Evolutionary conservation across 1,140 invertebrate species (phyloP).

Genomic region (Drosophila novamexicana): DNA sequence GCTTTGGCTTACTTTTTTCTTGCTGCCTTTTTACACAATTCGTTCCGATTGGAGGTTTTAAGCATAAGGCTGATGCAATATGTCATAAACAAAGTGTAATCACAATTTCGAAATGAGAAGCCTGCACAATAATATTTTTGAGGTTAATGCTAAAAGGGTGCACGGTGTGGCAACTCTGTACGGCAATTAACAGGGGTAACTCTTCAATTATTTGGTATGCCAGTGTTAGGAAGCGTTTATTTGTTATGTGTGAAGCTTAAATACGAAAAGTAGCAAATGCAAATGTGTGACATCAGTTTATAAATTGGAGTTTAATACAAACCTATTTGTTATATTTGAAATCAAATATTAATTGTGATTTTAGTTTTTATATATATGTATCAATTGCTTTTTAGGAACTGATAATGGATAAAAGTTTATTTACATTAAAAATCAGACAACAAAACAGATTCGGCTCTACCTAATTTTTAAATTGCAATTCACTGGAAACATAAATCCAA

Average conservation of each 20-base stretch:
- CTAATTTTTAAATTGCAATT: constrained; percentile 1
- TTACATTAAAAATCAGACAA: background rate
- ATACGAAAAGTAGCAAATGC: no score
- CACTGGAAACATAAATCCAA: constrained; percentile 5
- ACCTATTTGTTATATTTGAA: no score
- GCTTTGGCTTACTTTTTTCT: constrained; percentile 21
- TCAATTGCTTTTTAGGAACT: no score
- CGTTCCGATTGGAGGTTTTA: background rate
- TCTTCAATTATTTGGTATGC: background rate
- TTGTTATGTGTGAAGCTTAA: no score
- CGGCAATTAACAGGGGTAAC: no score
- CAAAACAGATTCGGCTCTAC: background rate
- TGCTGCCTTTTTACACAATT: constrained; percentile 8
- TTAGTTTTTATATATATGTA: no score
- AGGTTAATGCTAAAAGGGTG: background rate
- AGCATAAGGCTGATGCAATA: constrained; percentile 62
- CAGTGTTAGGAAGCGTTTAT: background rate
- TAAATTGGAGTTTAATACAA: no score
- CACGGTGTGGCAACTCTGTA: no score
- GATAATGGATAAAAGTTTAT: background rate
- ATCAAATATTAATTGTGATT: background rate
- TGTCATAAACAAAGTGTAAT: constrained; percentile 34
- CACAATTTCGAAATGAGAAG: constrained; percentile 1
- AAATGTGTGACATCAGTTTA: no score
- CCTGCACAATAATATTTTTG: background rate